phyloP scores from a whole-genome alignment of 2,888 invertebrate genomes.

The Drosophila bunnanda region DNA sequence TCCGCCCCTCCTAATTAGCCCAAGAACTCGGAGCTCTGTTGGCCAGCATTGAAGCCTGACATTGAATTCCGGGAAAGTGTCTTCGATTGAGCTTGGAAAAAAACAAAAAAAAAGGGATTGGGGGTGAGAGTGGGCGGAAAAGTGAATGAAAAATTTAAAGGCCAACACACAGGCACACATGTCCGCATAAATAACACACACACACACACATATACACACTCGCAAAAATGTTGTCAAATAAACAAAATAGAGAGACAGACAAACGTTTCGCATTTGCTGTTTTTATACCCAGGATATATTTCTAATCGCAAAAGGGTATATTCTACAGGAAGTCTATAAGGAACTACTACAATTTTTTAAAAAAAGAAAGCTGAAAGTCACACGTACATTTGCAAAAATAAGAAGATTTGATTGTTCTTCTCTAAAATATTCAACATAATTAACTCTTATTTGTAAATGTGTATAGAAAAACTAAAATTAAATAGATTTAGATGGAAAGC shows the following conservation, averaged over 20 bases:
- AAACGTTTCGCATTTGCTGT: slow-evolving; percentile 57
- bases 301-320: neutral
- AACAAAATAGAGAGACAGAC: slow-evolving; percentile 67
- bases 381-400: too few relatives aligned
- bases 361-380: neutral
- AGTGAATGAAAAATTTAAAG: slow-evolving; percentile 58
- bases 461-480: too few relatives aligned
- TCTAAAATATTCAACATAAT: too few relatives aligned
- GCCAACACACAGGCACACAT: slow-evolving; percentile 45
- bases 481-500: too few relatives aligned
- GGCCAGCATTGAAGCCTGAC: slow-evolving; percentile 17
- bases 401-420: too few relatives aligned
- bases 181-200: slow-evolving; percentile 47
- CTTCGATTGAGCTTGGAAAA: slow-evolving; percentile 33
- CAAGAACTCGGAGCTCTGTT: slow-evolving; percentile 38
- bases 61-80: slow-evolving; percentile 28
- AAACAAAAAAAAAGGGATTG: neutral
- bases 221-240: slow-evolving; percentile 71
- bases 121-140: slow-evolving; percentile 10
- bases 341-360: neutral
- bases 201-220: neutral
- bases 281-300: slow-evolving; percentile 13
- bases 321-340: neutral
- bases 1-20: slow-evolving; percentile 24
- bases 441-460: too few relatives aligned